Conservation (phyloP, 2,113 vertebrate species). For the Brachionichthys hirsutus region DNA sequence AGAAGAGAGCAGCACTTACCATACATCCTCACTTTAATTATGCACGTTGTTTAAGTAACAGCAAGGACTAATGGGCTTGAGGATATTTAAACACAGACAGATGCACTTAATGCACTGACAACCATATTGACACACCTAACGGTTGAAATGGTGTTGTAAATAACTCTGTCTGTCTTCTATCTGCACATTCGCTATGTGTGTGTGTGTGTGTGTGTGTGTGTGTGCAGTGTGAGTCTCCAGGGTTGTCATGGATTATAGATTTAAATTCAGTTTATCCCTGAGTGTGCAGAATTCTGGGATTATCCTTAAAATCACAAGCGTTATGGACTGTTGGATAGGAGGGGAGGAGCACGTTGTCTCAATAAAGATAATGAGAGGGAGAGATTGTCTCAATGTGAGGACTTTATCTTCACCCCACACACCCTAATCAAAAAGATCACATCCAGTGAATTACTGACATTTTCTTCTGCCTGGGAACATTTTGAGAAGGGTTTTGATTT, state of each 20-base stretch:
- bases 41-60: neutral
- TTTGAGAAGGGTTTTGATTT: constrained; percentile 7
- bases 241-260: constrained; percentile 73
- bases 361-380: neutral
- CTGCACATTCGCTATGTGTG: neutral
- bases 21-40: constrained; percentile 25
- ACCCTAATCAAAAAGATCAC: no score
- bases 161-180: constrained; percentile 16
- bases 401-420: no score
- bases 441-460: no score
- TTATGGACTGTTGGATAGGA: constrained; percentile 47
- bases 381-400: neutral
- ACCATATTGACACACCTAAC: constrained; percentile 4
- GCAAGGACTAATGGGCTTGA: no score
- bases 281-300: constrained; percentile 78
- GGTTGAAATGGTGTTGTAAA: constrained; percentile 13
- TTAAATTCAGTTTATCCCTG: constrained; percentile 81
- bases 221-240: constrained; percentile 2
- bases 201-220: constrained; percentile 9
- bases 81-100: neutral
- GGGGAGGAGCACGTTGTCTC: constrained; percentile 49
- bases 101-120: constrained; percentile 21
- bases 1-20: neutral
- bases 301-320: constrained; percentile 66
- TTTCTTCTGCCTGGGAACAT: no score